Evolutionary conservation across 2,797 vertebrate species (phyloP).

Genomic region (Falco rusticolus): DNA sequence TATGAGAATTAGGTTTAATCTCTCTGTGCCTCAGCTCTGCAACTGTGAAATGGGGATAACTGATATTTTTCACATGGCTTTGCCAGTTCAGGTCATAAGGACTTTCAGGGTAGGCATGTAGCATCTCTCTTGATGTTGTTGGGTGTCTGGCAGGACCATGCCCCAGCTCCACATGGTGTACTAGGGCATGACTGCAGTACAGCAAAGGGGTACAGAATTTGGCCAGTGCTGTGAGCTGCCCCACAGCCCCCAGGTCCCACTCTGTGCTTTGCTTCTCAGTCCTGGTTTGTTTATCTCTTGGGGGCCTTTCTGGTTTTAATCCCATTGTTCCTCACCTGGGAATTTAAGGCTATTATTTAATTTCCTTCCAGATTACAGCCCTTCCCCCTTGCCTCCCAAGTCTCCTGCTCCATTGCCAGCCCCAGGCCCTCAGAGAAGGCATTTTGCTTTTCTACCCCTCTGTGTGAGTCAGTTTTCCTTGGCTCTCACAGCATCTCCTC

Average conservation of each 20-base stretch:
- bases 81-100: not conserved
- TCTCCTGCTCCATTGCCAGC: not conserved
- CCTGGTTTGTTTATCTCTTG: conserved; percentile 51
- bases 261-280: not conserved
- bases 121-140: accelerated
- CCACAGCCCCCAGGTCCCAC: not conserved
- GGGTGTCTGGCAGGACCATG: not conserved
- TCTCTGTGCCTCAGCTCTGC: not conserved
- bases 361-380: conserved; percentile 58
- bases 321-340: conserved; percentile 69
- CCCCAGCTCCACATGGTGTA: accelerated
- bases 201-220: not conserved
- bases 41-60: not conserved
- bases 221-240: not conserved
- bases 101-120: not conserved
- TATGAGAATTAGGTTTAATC: not conserved
- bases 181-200: accelerated
- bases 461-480: conserved; percentile 40
- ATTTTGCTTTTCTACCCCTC: conserved; percentile 51
- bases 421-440: conserved; percentile 3
- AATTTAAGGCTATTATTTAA: conserved; percentile 70
- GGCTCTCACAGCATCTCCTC: conserved; percentile 52
- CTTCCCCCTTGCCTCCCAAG: conserved; percentile 35
- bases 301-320: conserved; percentile 61
- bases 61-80: not conserved